Conservation (phyloP, 2,797 vertebrate species). For the Toxotes lorentzi region DNA sequence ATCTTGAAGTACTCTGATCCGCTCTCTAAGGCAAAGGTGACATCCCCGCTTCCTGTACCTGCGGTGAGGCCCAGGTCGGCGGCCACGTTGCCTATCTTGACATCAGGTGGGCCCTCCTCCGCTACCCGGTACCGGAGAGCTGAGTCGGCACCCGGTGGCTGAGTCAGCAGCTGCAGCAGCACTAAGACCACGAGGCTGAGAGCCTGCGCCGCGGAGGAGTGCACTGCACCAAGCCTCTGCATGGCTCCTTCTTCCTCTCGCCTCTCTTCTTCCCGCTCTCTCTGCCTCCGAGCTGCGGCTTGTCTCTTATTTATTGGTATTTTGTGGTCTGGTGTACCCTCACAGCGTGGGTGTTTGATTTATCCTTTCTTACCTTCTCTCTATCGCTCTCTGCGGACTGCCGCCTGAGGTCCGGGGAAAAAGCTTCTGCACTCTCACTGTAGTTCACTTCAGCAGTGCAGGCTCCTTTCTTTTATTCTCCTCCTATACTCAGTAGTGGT, state of each 20-base stretch:
- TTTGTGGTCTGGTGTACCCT: slow-evolving; percentile 53
- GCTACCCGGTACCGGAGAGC: slow-evolving; percentile 94
- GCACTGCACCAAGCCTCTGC: slow-evolving; percentile 87
- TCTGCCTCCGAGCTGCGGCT: slow-evolving; percentile 42
- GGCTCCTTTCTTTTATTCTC: slow-evolving; percentile 29
- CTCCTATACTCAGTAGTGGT: slow-evolving; percentile 23
- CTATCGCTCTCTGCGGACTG: slow-evolving; percentile 71
- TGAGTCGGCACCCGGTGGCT: slow-evolving; percentile 90
- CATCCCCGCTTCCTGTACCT: slow-evolving; percentile 93
- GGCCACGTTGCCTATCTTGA: slow-evolving; percentile 96
- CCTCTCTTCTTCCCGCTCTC: slow-evolving; percentile 33
- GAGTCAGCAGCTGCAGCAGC: slow-evolving; percentile 92
- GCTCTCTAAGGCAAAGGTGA: slow-evolving; percentile 97
- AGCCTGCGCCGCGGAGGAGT: slow-evolving; percentile 78
- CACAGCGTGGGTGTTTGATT: slow-evolving; percentile 74
- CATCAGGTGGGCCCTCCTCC: slow-evolving; percentile 94
- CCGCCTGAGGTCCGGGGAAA: slow-evolving; percentile 69
- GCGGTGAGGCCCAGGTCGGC: slow-evolving; percentile 93
- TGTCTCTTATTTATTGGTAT: slow-evolving; percentile 51
- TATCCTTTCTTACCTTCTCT: slow-evolving; percentile 57
- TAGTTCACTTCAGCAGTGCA: slow-evolving; percentile 73
- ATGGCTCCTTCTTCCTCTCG: slow-evolving; percentile 76
- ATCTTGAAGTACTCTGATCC: slow-evolving; percentile 97
- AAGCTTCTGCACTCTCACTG: slow-evolving; percentile 60
- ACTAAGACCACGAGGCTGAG: slow-evolving; percentile 85